Base-by-base conservation (phyloP, 2,888 invertebrate genomes). In the Dorcus parallelipipedus region DNA sequence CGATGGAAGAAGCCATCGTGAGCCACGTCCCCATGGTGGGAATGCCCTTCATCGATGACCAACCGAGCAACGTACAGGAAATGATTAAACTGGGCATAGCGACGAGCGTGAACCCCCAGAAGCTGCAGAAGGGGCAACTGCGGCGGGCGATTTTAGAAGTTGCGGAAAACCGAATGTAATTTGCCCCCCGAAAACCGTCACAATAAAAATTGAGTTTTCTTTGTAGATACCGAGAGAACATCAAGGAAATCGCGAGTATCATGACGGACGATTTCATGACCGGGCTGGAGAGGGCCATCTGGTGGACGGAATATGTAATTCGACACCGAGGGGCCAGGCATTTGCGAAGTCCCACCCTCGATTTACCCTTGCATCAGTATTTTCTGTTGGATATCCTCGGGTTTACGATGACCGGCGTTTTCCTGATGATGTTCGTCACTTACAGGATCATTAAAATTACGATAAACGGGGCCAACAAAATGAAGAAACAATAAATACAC, bases 271-370 rank as follows among this genome's bases (percentile, higher is more conserved):
- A 78, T 61, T 79, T 79, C 0, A 71, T 77, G 65, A 57, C 61
- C 1, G 71, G 78, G 0, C 43, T 80, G 38, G 81, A 82, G 42
- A 76, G 77, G 49, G 82, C 82, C 1, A 67, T 82, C 0, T 80
- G 80, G 78, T 83, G 82, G 82, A 82, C 82, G 2, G 83, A 84
- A 59, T 83, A 83, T 64, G 78, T 83, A 6, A 62, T 83, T 9
- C 76, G 79, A 17, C 77, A 83, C 58, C 71, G 75, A n/a, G 80
- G 80, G 1, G 80, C 81, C 0, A 69, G 71, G 3, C 77, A 79
- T 63, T 71, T 83, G 8, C 77, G 79, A 1, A 78, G 81, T 2
- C 72, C 80, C 14, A 73, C 73, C 2, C 76, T 79, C 5, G 80
- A 79, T 14, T 59, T 77, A 8, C 72, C 78, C 6, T 76, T 76